Conservation (phyloP, 2,113 vertebrate species). For the Canis aureus region DNA sequence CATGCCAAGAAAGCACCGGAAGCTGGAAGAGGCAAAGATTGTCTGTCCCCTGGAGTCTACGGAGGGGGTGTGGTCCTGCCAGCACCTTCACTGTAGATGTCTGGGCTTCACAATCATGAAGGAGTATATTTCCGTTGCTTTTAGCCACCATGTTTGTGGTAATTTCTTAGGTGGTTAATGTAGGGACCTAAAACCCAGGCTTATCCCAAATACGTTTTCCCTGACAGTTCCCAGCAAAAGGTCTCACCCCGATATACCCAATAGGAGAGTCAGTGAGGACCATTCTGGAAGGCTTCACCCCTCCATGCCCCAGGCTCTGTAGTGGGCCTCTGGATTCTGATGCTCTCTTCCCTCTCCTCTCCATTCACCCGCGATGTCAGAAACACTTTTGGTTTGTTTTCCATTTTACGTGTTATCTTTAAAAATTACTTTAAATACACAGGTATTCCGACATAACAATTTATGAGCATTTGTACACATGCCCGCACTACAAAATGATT, state of each 20-base stretch:
- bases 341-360: background rate
- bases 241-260: background rate
- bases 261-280: fast-evolving
- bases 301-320: fast-evolving
- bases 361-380: background rate
- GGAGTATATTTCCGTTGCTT: background rate
- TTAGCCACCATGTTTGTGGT: background rate
- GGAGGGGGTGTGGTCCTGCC: fast-evolving
- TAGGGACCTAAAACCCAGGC: background rate
- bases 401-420: background rate
- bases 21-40: background rate
- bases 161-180: background rate
- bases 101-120: background rate
- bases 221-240: background rate
- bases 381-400: background rate
- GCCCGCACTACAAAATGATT: conserved; percentile 59
- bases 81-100: background rate
- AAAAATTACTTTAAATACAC: background rate
- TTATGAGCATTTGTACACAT: conserved; percentile 32
- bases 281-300: fast-evolving
- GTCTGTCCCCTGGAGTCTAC: background rate
- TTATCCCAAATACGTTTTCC: background rate
- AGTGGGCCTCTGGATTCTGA: fast-evolving
- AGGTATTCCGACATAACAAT: background rate
- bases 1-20: background rate